A percentile compares a stretch with the other conserved stretches of the same genome.
Evolutionary conservation across 2,888 invertebrate genomes (phyloP).

Genomic region (Leptinotarsa peninsularis): DNA sequence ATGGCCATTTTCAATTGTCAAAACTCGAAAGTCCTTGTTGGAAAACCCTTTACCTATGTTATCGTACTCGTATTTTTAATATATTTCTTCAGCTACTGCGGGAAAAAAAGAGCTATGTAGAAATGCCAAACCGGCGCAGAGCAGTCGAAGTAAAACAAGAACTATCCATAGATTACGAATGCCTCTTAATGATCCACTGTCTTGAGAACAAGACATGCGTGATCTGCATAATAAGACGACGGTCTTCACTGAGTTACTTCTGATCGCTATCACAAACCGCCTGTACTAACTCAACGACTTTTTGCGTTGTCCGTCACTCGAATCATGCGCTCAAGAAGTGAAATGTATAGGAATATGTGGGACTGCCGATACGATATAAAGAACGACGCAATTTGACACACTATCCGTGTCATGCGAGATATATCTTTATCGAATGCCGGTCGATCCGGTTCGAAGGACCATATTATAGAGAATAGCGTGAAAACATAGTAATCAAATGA

Average conservation of each 20-base stretch:
- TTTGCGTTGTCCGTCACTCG: conserved; percentile 30
- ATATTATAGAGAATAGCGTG: not conserved
- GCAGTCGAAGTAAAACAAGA: conserved; percentile 27
- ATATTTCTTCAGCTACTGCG: not conserved
- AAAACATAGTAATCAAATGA: too few relatives aligned
- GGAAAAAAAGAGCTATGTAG: conserved; percentile 32
- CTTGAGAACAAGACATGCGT: conserved; percentile 48
- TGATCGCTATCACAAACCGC: conserved; percentile 43
- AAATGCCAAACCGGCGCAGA: conserved; percentile 32
- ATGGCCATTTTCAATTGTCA: too few relatives aligned
- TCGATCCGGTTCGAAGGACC: not conserved
- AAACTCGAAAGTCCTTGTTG: too few relatives aligned
- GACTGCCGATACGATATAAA: conserved; percentile 15
- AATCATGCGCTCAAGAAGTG: conserved; percentile 17
- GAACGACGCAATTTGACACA: conserved; percentile 23
- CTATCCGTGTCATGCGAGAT: conserved; percentile 2
- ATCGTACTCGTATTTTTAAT: too few relatives aligned
- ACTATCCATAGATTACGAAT: conserved; percentile 48
- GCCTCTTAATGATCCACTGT: conserved; percentile 51
- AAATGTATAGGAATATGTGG: conserved; percentile 11
- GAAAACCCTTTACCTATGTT: too few relatives aligned
- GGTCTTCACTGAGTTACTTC: conserved; percentile 44
- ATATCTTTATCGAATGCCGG: conserved; percentile 3
- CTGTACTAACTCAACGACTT: conserved; percentile 35
- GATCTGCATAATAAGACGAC: conserved; percentile 51